phyloP scores from a whole-genome alignment of 2,888 invertebrate species.

The Caradrina kadenii region DNA sequence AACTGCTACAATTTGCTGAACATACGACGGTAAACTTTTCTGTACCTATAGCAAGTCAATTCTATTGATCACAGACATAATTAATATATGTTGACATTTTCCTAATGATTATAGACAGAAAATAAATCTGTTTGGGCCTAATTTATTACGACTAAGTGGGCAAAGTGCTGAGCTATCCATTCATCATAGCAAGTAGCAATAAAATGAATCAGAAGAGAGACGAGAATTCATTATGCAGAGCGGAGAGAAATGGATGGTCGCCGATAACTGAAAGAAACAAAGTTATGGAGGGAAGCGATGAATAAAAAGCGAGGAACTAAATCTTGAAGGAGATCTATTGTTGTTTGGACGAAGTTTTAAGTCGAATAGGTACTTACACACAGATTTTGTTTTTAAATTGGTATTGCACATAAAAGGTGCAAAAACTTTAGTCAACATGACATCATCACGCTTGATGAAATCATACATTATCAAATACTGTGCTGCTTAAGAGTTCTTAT shows the following conservation, averaged over 20 bases:
- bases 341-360: constrained; percentile 17
- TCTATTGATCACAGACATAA: constrained; percentile 11
- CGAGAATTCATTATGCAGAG: constrained; percentile 27
- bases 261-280: constrained; percentile 29
- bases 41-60: not conserved
- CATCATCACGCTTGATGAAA: constrained; percentile 22
- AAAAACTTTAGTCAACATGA: constrained; percentile 30
- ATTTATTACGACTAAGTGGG: constrained; percentile 35
- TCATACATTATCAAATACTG: constrained; percentile 24
- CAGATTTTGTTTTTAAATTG: not conserved
- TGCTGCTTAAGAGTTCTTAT: constrained; percentile 10
- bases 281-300: constrained; percentile 25
- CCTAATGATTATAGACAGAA: constrained; percentile 4
- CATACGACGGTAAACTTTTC: not conserved
- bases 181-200: constrained; percentile 27
- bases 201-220: constrained; percentile 34
- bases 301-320: constrained; percentile 30
- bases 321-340: constrained; percentile 20
- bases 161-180: constrained; percentile 24
- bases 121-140: constrained; percentile 28
- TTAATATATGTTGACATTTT: constrained; percentile 15
- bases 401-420: constrained; percentile 16
- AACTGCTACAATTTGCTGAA: too few species aligned
- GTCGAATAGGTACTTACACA: constrained; percentile 5
- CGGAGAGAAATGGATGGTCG: constrained; percentile 23